Conservation (phyloP, 2,113 vertebrate genomes). For the Euleptes europaea region DNA sequence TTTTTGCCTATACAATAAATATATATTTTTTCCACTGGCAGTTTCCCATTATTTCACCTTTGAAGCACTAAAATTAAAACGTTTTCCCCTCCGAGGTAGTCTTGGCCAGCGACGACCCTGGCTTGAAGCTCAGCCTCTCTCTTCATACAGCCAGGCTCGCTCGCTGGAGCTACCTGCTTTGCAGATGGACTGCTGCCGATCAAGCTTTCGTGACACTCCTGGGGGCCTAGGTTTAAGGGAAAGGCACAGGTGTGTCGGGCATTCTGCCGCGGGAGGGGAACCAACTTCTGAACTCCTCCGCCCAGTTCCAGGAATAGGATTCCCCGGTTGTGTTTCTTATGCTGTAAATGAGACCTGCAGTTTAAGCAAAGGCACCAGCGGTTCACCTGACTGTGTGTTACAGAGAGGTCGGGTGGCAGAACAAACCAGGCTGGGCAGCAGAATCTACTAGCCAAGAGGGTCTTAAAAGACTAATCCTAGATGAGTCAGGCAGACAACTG, state of each 20-base stretch:
- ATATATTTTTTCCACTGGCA: constrained; percentile 11
- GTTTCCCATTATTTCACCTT: neutral
- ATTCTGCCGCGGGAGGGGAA: neutral
- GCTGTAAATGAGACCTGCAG: neutral
- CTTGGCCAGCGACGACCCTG: neutral
- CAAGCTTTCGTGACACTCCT: neutral
- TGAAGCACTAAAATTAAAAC: neutral
- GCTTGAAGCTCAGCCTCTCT: neutral
- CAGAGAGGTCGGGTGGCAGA: neutral
- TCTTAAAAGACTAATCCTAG: too few species aligned
- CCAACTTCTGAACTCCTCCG: neutral
- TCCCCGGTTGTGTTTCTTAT: neutral
- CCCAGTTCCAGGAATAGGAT: too few species aligned
- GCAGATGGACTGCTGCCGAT: neutral
- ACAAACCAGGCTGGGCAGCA: too few species aligned
- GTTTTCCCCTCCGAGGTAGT: neutral
- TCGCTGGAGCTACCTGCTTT: neutral
- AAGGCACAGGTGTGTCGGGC: neutral
- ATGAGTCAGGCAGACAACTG: too few species aligned
- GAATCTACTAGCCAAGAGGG: too few species aligned
- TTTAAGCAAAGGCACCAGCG: too few species aligned
- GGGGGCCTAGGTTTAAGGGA: neutral
- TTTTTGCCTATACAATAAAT: constrained; percentile 15
- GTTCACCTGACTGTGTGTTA: neutral
- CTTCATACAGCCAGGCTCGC: neutral